These are phyloP conservation scores for Scatophagus argus DNA, from an alignment of 2,113 vertebrate species.

Conservation along the genomic window DNA sequence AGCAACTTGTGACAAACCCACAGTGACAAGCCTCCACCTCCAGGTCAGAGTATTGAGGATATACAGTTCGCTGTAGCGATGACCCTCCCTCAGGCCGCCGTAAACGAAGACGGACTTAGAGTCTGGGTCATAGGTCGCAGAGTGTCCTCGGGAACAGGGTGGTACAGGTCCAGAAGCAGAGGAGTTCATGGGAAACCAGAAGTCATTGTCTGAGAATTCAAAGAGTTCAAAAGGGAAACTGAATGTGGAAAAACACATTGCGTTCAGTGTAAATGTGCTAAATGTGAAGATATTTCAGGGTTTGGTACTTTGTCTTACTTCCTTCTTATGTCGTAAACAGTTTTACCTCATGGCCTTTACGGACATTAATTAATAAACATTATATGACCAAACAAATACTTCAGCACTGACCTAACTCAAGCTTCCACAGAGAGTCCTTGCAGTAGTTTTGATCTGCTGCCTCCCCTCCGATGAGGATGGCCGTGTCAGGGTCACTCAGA, in stretches of 20 bases:
- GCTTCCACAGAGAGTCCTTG: conserved; percentile 89
- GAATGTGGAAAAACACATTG: neutral
- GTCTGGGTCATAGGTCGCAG: conserved; percentile 90
- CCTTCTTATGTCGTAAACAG: neutral
- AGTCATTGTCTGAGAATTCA: conserved; percentile 87
- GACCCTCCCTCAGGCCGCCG: conserved; percentile 86
- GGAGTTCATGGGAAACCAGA: conserved; percentile 89
- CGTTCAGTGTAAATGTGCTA: neutral
- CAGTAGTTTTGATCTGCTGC: conserved; percentile 78
- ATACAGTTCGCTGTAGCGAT: conserved; percentile 82
- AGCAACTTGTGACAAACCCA: conserved; percentile 76
- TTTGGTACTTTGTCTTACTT: neutral
- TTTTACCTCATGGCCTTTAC: neutral
- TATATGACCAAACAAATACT: neutral
- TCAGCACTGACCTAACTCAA: conserved; percentile 86
- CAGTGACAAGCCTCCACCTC: conserved; percentile 88
- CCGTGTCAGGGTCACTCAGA: conserved; percentile 87
- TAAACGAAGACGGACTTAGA: conserved; percentile 88
- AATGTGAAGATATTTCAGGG: neutral
- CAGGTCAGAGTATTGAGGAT: conserved; percentile 89
- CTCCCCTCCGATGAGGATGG: conserved; percentile 89
- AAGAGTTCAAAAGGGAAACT: neutral
- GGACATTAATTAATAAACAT: neutral
- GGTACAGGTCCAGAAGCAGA: conserved; percentile 74
- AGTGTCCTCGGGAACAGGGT: conserved; percentile 82